Evolutionary conservation across 2,888 invertebrate genomes (phyloP), one percentile per base, ranked within the genome.

Genomic region (Nomada hirtipes): DNA sequence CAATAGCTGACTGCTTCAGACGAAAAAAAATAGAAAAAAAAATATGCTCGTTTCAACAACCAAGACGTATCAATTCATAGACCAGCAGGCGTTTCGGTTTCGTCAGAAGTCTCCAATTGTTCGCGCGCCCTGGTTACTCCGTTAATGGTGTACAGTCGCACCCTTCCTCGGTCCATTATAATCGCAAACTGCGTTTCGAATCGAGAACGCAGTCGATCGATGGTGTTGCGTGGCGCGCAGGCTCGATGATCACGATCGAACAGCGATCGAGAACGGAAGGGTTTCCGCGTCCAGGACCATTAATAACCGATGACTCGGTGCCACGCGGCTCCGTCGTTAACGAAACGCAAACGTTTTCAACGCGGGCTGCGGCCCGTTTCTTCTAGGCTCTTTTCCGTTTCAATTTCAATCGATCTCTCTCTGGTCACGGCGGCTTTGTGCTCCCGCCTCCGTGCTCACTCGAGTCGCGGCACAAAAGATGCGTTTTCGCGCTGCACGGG

Each of bases 361-460:
- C 18, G 47, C 4, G 59, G 59, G 47, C n/a, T 15, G 44, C 7
- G 47, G 10, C n/a, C 18, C 26, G 23, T 69, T 69, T 47, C 57
- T 70, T 59, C 59, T 79, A 83, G 80, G 85, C 84, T 76, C 79
- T 81, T 86, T 86, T 86, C 85, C 85, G 81, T 86, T 87, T 84
- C 87, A 82, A 87, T 87, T 84, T 79, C 85, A 82, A 84, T 85
- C 85, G 78, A 75, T 76, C 71, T 68, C 71, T n/a, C 20, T 59
- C 50, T 29, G 65, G 59, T 18, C 65, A 55, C 23, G 36, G 15
- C 42, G 64, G 67, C 81, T 67, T 79, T 86, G 80, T 82, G 76
- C 80, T 69, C 74, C 76, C 80, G 75, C 83, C 79, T 75, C 26
- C 76, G 71, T 68, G 73, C 68, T 42, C 47, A 69, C 80, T 82